Conservation (phyloP, 2,113 vertebrate species). For the Brachionichthys hirsutus region DNA sequence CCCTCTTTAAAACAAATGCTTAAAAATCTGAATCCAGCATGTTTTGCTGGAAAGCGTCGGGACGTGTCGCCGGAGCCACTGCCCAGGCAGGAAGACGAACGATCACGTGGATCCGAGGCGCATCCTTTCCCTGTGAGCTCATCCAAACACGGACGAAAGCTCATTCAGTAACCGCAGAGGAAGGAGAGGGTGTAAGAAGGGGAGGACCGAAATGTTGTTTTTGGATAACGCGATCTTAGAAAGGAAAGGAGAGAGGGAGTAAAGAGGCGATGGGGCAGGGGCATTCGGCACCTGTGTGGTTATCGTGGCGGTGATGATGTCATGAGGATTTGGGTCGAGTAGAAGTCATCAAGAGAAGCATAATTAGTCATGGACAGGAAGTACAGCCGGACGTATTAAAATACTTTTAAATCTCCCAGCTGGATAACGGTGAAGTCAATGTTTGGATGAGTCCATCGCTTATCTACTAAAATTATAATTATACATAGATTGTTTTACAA, state of each 20-base stretch:
- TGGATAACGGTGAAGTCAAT: neutral
- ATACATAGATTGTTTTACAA: no score
- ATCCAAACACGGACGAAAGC: conserved; percentile 42
- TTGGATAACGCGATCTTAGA: conserved; percentile 19
- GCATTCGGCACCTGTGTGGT: conserved; percentile 30
- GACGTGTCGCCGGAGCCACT: conserved; percentile 9
- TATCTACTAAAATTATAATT: no score
- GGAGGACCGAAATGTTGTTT: conserved; percentile 6
- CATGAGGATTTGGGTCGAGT: neutral
- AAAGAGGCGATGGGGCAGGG: conserved; percentile 13
- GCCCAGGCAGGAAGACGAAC: conserved; percentile 11
- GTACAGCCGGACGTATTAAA: conserved; percentile 10
- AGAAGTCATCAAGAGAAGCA: conserved; percentile 3
- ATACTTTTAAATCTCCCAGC: conserved; percentile 18
- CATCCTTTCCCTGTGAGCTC: conserved; percentile 49
- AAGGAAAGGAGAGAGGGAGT: neutral
- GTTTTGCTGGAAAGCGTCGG: conserved; percentile 5
- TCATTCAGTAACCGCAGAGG: conserved; percentile 21
- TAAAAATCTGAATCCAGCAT: neutral
- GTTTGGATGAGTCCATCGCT: no score
- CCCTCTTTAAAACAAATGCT: neutral
- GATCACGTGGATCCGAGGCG: neutral
- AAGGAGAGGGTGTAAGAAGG: conserved; percentile 1
- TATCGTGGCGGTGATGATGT: conserved; percentile 17
- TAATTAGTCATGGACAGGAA: conserved; percentile 22